Conservation (phyloP, 1,140 invertebrate species). For the Bombus picipes region DNA sequence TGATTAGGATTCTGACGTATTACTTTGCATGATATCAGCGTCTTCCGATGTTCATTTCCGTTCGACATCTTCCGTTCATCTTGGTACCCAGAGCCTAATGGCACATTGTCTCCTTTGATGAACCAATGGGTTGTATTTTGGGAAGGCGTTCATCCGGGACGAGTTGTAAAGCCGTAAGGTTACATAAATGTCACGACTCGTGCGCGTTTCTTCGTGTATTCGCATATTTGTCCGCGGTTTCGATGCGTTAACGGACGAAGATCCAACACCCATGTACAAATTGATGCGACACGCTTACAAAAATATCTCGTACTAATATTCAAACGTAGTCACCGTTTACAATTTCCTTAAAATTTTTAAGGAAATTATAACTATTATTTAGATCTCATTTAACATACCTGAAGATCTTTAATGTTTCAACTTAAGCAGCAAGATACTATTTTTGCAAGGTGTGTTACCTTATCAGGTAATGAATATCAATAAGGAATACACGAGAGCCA, state of each 20-base stretch:
- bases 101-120: constrained; percentile 33
- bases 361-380: background rate
- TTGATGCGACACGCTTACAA: background rate
- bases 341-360: background rate
- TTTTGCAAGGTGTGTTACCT: background rate
- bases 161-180: constrained; percentile 21
- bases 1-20: background rate
- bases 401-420: background rate
- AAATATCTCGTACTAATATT: background rate
- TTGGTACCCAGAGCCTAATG: background rate
- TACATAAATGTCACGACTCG: constrained; percentile 32
- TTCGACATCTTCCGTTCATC: background rate
- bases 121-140: constrained; percentile 20
- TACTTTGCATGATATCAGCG: background rate
- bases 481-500: constrained; percentile 14
- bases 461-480: constrained; percentile 54
- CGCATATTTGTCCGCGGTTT: background rate
- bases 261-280: background rate
- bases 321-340: background rate
- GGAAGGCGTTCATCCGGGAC: constrained; percentile 38
- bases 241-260: background rate
- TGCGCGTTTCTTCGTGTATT: background rate
- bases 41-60: constrained; percentile 9
- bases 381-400: too few relatives aligned
- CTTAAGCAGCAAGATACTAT: background rate